Base-by-base conservation (phyloP, 2,797 vertebrate species). In the Chromis chromis region DNA sequence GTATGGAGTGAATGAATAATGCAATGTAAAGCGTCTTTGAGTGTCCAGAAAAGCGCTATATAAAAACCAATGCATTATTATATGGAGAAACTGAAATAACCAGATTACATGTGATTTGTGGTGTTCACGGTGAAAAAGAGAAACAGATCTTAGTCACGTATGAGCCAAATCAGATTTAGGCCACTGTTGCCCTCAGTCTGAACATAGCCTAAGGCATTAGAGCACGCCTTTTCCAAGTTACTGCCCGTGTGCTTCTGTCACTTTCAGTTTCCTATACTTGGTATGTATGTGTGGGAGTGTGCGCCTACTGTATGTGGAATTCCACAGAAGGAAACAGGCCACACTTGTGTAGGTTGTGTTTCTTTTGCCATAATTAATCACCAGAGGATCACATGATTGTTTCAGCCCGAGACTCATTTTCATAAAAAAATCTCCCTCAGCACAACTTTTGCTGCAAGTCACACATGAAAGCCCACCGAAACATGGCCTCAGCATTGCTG, bases 341-440 rank as follows among this genome's bases (percentile, higher is more conserved):
- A 58, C 50, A 74, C 72, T 81, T 24, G 28, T 62, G 70, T 57
- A 55, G 57, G 61, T 72, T 76, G 74, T 57, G 87, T 83, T 79
- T 76, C 52, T 80, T 74, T 78, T 66, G 71, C 68, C 21, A 12
- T 88, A 91, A 91, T 91, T 87, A 90, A 92, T 87, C 90, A 88
- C 74, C 55, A 68, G 70, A 68, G 74, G 59, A 89, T 89, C 84
- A 75, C 50, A 58, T 73, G 74, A 77, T 82, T 74, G 44, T 86
- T 80, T 79, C 57, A 58, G 61, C 55, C 57, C 40, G 57, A 72
- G 63, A 71, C 76, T 70, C 21, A 72, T 84, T 84, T 83, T 60
- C 46, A 55, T 69, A 22, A 59, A 48, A 48, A 62, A 24, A 50
- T 25, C 48, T 62, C 42, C 33, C 60, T 78, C 72, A 76, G 76